Conservation (phyloP, 2,113 vertebrate genomes). For the Mystacornis crossleyi region DNA sequence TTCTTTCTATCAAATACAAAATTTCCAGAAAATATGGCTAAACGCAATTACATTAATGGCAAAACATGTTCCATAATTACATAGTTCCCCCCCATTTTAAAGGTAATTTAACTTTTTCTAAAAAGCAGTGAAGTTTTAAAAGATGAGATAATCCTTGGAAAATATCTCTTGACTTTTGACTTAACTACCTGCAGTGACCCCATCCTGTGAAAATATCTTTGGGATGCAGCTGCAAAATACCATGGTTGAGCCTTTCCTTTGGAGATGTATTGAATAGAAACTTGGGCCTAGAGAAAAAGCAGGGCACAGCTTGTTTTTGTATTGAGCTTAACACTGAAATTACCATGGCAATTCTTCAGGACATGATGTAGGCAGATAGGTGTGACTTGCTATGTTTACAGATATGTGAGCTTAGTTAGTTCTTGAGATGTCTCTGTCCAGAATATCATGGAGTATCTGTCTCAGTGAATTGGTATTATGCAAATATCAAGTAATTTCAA, state of each 20-base stretch:
- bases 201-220: background rate
- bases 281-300: background rate
- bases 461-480: background rate
- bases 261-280: background rate
- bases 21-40: conserved; percentile 12
- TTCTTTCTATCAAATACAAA: background rate
- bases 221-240: background rate
- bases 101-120: background rate
- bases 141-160: background rate
- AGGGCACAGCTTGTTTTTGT: background rate
- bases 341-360: background rate
- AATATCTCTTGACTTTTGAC: background rate
- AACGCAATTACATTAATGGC: conserved; percentile 42
- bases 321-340: background rate
- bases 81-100: background rate
- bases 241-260: background rate
- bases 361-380: background rate
- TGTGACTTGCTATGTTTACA: background rate
- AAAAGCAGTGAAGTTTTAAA: background rate
- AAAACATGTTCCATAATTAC: conserved; percentile 24
- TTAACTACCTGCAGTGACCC: background rate
- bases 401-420: background rate
- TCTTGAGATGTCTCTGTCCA: background rate
- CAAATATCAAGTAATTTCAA: background rate
- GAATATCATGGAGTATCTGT: background rate